Base-by-base conservation (phyloP, 1,140 invertebrate genomes). In the Scaptomyza graminum region DNA sequence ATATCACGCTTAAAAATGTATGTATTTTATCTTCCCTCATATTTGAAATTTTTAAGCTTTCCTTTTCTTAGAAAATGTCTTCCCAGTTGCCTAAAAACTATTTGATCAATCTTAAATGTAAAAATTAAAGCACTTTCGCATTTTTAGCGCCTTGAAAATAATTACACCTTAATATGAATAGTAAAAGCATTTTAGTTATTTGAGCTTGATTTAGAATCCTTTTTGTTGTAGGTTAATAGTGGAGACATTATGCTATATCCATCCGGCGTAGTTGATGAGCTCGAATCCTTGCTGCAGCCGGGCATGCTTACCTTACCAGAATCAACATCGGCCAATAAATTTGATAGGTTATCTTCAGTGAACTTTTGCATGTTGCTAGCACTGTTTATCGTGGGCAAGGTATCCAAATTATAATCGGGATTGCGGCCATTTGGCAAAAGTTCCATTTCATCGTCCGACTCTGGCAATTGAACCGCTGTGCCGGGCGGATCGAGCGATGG, bases 401-500 rank as follows among this genome's bases (percentile, higher is more conserved):
- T 66, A 39, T 71, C 70, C 34, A 71, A 22, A 7, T 37, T 59
- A 7, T 70, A 66, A n/a, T 76, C 73, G 62, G 1, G 66, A 63
- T 13, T 13, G 51, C 70, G 69, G 25, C 49, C 25, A 7, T 73
- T 60, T 3, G 75, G 67, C 16, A 90, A 12, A 7, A 87, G 52
- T 15, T 90, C 74, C 22, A 83, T 31, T 46, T 88, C 55, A 73
- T 79, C 82, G 34, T 91, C 75, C 7, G 59, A 74, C 55, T 91
- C 76, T 0, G 72, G 51, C 56, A 96, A 92, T 77, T 95, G 94
- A 0, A 97, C 94, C 52, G 95, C 95, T 1, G 95, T 93, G 5
- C 94, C 83, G 0, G 97, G 96, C 15, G 95, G 94, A 83, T 97
- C 96, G 3, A 97, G 91, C 81, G 95, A 96, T 0, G 97, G 96